These are phyloP conservation scores for Porites rus DNA, from an alignment of 92 coral and sea anemone species.

Conservation along the genomic window DNA sequence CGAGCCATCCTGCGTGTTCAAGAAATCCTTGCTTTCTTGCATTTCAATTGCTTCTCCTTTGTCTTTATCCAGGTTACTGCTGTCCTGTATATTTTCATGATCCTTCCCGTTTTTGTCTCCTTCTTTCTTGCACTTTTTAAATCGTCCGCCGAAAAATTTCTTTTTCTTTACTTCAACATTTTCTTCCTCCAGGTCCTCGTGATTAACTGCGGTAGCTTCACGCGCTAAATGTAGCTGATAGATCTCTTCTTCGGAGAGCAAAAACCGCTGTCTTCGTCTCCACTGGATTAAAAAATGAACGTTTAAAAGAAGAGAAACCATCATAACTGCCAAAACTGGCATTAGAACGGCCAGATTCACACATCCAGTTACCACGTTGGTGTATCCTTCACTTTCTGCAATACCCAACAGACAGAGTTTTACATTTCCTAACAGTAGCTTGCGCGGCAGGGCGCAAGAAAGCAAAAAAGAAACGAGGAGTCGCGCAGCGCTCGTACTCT, in stretches of 20 bases:
- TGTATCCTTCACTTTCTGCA: not conserved
- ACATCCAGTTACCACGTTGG: not conserved
- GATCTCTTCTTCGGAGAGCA: slow-evolving; percentile 18
- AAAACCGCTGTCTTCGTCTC: slow-evolving; percentile 20
- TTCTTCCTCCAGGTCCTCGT: not conserved
- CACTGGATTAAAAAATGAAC: slow-evolving; percentile 26
- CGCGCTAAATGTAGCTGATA: not conserved
- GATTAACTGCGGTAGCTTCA: not conserved
- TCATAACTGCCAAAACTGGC: slow-evolving; percentile 26
- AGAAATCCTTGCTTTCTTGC: not conserved
- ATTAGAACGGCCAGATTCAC: slow-evolving; percentile 34
- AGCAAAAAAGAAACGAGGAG: too few relatives aligned
- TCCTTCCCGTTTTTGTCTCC: not conserved
- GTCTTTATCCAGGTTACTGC: not conserved
- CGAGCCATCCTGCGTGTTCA: not conserved
- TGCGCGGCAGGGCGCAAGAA: too few relatives aligned
- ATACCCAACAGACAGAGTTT: not conserved
- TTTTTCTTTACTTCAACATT: slow-evolving; percentile 14
- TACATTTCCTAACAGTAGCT: too few relatives aligned
- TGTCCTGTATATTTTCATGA: not conserved
- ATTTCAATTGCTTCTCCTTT: slow-evolving; percentile 16
- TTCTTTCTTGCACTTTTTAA: not conserved
- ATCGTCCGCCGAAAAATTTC: slow-evolving; percentile 9
- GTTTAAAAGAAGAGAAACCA: slow-evolving; percentile 23
- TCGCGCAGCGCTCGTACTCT: too few relatives aligned